Evolutionary conservation across 2,888 invertebrate genomes (phyloP).

Genomic region (Xanthorhoe spadicearia): DNA sequence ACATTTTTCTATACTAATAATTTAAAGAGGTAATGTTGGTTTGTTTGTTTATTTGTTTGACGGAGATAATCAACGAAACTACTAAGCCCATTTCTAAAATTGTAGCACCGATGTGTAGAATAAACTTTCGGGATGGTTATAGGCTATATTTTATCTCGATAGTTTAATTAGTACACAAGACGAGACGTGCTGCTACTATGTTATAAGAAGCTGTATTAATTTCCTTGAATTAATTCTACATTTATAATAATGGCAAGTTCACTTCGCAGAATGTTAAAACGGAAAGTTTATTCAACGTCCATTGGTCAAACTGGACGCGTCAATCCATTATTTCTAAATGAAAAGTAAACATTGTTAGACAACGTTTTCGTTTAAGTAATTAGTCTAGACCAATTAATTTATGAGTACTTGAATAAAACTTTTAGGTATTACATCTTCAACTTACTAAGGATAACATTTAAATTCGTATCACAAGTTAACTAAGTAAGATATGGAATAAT

Average conservation of each 20-base stretch:
- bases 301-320: constrained; percentile 2
- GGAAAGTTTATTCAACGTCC: constrained; percentile 6
- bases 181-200: no score
- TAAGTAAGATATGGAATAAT: no score
- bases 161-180: no score
- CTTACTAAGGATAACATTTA: no score
- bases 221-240: not conserved
- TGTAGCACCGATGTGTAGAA: no score
- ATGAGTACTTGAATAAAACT: not conserved
- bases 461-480: no score
- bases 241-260: not conserved
- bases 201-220: not conserved
- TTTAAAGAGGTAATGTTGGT: no score
- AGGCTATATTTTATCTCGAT: no score
- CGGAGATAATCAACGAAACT: no score
- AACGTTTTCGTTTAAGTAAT: constrained; percentile 31
- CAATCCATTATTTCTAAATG: constrained; percentile 23
- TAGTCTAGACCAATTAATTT: constrained; percentile 11
- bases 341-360: constrained; percentile 29
- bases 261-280: not conserved
- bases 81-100: no score
- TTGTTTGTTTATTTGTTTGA: no score
- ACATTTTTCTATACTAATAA: not conserved
- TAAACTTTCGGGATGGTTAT: no score
- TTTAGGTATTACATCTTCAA: not conserved